These are phyloP conservation scores for Alosa sapidissima DNA, from an alignment of 2,797 vertebrate genomes.

Conservation along the genomic window DNA sequence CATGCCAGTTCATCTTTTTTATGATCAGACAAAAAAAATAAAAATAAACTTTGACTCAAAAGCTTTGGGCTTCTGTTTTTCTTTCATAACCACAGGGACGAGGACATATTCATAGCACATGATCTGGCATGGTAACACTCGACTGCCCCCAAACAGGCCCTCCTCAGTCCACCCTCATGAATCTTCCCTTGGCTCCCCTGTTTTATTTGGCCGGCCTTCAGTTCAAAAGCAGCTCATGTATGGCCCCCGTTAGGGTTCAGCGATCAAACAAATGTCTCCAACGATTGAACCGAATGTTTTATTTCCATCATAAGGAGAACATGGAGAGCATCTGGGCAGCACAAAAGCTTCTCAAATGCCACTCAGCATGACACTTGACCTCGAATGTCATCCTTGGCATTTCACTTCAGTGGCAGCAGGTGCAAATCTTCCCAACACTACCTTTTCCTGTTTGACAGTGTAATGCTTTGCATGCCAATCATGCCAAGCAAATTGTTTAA, in stretches of 20 bases:
- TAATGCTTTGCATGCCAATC: background rate
- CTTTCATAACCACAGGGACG: background rate
- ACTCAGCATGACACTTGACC: conserved; percentile 35
- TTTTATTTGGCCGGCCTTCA: conserved; percentile 45
- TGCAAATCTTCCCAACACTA: background rate
- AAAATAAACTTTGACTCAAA: background rate
- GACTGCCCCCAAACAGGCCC: conserved; percentile 46
- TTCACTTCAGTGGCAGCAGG: conserved; percentile 23
- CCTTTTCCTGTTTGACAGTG: background rate
- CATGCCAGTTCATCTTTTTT: conserved; percentile 14
- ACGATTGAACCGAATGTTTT: conserved; percentile 45
- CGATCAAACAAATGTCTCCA: conserved; percentile 27
- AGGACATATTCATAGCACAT: conserved; percentile 24
- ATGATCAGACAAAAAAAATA: background rate
- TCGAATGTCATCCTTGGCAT: conserved; percentile 35
- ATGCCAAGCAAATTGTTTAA: background rate
- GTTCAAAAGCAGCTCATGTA: conserved; percentile 50
- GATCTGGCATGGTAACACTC: conserved; percentile 39
- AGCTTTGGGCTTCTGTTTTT: conserved; percentile 7
- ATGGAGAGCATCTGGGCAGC: conserved; percentile 21
- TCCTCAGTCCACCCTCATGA: conserved; percentile 25
- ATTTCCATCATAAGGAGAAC: conserved; percentile 7
- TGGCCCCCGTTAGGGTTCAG: conserved; percentile 39
- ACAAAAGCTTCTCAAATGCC: conserved; percentile 40
- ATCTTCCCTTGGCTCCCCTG: conserved; percentile 37